These are phyloP conservation scores for cat (Felis catus) DNA, from an alignment of 2,113 vertebrate genomes.

Conservation along the genomic window F.catus_Fca126_mat1.0 CM031419.1:41812501-41813000, in stretches of 20 bases:
- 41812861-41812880: not conserved
- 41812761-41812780: not conserved
- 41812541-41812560: not conserved
- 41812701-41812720: not conserved
- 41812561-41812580: not conserved
- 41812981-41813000: not conserved
- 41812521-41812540: not conserved
- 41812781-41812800: not conserved
- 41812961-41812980: conserved; percentile 27
- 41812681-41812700: not conserved
- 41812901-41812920: not conserved
- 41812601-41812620: not conserved
- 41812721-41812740: not conserved
- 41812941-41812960: not conserved
- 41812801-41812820: conserved; percentile 9
- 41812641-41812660: not conserved
- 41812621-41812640: not conserved
- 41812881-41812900: not conserved
- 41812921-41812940: not conserved
- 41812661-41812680: not conserved
- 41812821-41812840: not conserved
- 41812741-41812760: not conserved
- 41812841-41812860: not conserved
- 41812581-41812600: not conserved
- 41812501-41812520: not conserved